These are phyloP conservation scores for Cenopis cana DNA, from an alignment of 2,888 invertebrate species.

Conservation along the genomic window DNA sequence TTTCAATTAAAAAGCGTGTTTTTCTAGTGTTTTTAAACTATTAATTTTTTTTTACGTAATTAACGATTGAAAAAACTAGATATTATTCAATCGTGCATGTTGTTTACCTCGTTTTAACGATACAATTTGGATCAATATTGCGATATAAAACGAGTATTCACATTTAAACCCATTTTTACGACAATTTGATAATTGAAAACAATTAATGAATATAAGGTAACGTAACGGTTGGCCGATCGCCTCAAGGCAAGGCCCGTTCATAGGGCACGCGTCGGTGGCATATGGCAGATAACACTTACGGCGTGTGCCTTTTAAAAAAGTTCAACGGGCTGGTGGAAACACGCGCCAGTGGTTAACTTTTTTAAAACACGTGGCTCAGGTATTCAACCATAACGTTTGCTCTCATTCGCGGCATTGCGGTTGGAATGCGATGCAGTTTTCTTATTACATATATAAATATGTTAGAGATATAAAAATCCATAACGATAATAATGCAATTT, in stretches of 20 bases:
- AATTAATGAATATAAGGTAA: slow-evolving; percentile 28
- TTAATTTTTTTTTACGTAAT: slow-evolving; percentile 32
- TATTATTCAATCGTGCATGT: slow-evolving; percentile 39
- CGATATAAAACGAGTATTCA: slow-evolving; percentile 23
- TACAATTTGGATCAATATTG: slow-evolving; percentile 50
- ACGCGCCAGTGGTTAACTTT: slow-evolving; percentile 69
- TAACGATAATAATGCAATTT: background rate
- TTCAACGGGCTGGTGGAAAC: slow-evolving; percentile 52
- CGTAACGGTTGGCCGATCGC: slow-evolving; percentile 60
- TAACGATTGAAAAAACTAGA: slow-evolving; percentile 7
- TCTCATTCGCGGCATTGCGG: background rate
- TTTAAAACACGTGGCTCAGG: slow-evolving; percentile 45
- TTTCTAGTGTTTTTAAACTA: too few relatives aligned
- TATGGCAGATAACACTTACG: slow-evolving; percentile 70
- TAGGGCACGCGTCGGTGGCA: slow-evolving; percentile 78
- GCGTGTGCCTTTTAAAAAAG: slow-evolving; percentile 55
- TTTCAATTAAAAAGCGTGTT: too few relatives aligned
- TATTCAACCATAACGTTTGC: slow-evolving; percentile 34
- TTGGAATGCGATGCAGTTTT: slow-evolving; percentile 17
- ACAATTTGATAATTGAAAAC: slow-evolving; percentile 28
- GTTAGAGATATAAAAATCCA: background rate
- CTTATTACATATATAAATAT: background rate
- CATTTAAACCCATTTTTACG: slow-evolving; percentile 19
- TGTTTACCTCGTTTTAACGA: slow-evolving; percentile 52
- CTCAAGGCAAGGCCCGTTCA: slow-evolving; percentile 37